Evolutionary conservation across 2,888 invertebrate genomes (phyloP).

Genomic region (Phortica okadai): DNA sequence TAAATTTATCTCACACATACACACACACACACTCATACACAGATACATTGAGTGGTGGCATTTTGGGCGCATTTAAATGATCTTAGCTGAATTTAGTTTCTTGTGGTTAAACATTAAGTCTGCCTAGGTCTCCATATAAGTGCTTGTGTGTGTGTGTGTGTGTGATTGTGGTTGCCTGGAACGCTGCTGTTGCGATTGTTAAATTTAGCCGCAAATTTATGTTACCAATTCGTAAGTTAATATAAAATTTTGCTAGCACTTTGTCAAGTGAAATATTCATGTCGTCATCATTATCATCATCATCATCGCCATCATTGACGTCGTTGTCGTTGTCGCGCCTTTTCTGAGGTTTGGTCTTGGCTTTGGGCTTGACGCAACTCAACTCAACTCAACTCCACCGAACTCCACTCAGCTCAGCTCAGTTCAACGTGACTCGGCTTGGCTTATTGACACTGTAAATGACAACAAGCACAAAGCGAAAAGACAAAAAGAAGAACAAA

Average conservation of each 20-base stretch:
- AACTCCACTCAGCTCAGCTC: too few species aligned
- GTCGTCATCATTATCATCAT: too few species aligned
- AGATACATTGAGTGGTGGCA: neutral
- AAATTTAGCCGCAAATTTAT: conserved; percentile 10
- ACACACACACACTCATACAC: too few species aligned
- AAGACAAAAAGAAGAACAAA: too few species aligned
- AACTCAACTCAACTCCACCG: too few species aligned
- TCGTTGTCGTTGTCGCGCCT: neutral
- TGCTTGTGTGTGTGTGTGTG: neutral
- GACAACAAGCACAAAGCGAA: too few species aligned
- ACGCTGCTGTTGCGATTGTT: neutral
- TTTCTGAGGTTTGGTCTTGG: too few species aligned
- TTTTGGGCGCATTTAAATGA: neutral
- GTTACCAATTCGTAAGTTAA: conserved; percentile 11
- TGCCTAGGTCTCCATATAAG: neutral
- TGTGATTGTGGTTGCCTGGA: neutral
- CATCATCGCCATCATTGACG: too few species aligned
- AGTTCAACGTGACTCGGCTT: too few species aligned
- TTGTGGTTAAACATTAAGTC: neutral
- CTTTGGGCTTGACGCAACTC: too few species aligned
- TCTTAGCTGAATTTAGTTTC: neutral
- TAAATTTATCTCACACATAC: neutral
- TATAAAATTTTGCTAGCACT: neutral
- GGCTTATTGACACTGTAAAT: too few species aligned
- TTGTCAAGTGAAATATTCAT: too few species aligned